Evolutionary conservation across 2,113 vertebrate species (phyloP).

Genomic region (Panurus biarmicus): DNA sequence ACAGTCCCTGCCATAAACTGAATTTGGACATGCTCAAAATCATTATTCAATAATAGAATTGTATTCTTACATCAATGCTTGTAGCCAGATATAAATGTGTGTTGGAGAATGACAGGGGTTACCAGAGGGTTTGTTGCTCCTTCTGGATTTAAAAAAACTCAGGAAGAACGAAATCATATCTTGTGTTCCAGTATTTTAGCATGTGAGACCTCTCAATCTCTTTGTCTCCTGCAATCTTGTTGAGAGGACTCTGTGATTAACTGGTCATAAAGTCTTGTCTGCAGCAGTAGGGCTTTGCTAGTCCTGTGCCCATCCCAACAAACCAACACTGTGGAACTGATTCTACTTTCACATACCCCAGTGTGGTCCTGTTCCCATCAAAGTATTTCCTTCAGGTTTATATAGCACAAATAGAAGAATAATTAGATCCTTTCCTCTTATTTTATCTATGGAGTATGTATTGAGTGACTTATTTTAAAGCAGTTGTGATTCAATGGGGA

Average conservation of each 20-base stretch:
- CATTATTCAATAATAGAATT: not conserved
- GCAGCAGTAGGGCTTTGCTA: not conserved
- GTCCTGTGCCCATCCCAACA: not conserved
- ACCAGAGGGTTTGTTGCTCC: not conserved
- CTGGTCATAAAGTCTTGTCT: not conserved
- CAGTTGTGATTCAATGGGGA: slow-evolving; percentile 32
- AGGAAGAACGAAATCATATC: not conserved
- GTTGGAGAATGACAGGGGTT: not conserved
- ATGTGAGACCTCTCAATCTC: not conserved
- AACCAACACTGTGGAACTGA: not conserved
- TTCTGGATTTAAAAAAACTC: not conserved
- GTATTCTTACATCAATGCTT: not conserved
- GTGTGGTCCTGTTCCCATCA: not conserved
- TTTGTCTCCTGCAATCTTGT: not conserved
- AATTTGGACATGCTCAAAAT: not conserved
- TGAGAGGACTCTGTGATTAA: not conserved
- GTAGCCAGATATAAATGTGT: not conserved
- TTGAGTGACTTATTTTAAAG: slow-evolving; percentile 35
- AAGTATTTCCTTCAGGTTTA: not conserved
- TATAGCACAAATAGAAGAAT: not conserved
- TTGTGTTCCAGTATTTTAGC: not conserved
- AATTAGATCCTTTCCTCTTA: slow-evolving; percentile 9
- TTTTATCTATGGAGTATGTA: slow-evolving; percentile 18
- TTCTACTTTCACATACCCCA: not conserved
- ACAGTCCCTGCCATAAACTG: not conserved